A percentile compares a stretch with the other conserved stretches of the same genome.
These are phyloP conservation scores for Nipponacmea schrenckii DNA, from an alignment of 2,888 invertebrate genomes.

Conservation along the genomic window DNA sequence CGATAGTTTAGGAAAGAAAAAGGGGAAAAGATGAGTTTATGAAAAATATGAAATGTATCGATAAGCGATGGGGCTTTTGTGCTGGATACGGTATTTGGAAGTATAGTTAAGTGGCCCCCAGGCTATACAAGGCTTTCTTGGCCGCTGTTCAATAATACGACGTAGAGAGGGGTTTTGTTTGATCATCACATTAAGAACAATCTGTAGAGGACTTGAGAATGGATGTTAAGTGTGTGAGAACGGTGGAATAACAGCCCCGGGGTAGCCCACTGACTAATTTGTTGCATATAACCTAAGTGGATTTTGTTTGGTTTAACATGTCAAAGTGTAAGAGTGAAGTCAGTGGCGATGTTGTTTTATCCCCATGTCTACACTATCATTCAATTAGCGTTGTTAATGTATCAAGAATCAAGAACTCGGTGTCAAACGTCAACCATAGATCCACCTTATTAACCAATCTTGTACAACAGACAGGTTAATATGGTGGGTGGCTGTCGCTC, in stretches of 20 bases:
- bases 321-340: not conserved
- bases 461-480: too few relatives aligned
- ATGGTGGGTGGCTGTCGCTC: too few relatives aligned
- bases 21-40: not conserved
- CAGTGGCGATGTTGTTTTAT: not conserved
- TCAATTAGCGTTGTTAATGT: not conserved
- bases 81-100: not conserved
- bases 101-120: not conserved
- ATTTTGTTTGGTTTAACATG: conserved; percentile 1
- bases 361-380: not conserved
- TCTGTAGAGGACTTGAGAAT: not conserved
- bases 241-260: not conserved
- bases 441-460: too few relatives aligned
- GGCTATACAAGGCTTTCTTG: not conserved
- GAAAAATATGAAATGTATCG: not conserved
- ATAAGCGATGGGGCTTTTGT: not conserved
- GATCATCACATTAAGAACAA: not conserved
- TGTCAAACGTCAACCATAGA: too few relatives aligned
- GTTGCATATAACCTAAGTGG: not conserved
- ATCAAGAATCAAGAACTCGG: not conserved
- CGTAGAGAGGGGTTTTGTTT: not conserved
- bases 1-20: not conserved
- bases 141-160: too few relatives aligned
- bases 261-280: not conserved
- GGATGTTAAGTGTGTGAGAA: not conserved